A percentile compares a stretch with the other conserved stretches of the same genome.
phyloP scores from a whole-genome alignment of 2,888 invertebrate species.

The Eupelmus urozonus region DNA sequence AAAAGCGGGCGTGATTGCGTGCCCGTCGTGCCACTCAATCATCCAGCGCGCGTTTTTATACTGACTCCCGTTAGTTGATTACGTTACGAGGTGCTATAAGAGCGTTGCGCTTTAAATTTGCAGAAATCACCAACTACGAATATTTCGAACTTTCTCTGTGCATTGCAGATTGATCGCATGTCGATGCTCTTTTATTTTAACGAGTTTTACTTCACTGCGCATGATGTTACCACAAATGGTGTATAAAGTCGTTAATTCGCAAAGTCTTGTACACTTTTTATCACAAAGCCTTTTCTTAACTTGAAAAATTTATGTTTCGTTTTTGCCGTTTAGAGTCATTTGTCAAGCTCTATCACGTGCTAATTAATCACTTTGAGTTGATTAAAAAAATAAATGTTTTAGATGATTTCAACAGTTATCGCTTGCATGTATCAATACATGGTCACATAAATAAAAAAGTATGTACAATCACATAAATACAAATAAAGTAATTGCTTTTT shows the following conservation, averaged over 20 bases:
- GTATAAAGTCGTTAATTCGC: neutral
- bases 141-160: no score
- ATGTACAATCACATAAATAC: no score
- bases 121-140: no score
- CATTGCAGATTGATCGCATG: no score
- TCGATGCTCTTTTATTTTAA: constrained; percentile 30
- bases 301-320: constrained; percentile 1
- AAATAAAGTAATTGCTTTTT: neutral
- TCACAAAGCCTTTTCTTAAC: no score
- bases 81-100: neutral
- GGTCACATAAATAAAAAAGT: no score
- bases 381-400: constrained; percentile 26
- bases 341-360: neutral
- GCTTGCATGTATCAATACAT: neutral
- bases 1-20: constrained; percentile 37
- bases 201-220: constrained; percentile 20
- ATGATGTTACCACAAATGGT: neutral
- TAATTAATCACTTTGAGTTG: neutral
- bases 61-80: constrained; percentile 25
- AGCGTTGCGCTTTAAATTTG: no score
- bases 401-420: constrained; percentile 31
- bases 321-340: constrained; percentile 9
- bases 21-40: constrained; percentile 42
- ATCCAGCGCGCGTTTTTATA: constrained; percentile 9
- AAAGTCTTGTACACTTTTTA: constrained; percentile 1